phyloP scores from a whole-genome alignment of 2,113 vertebrate species.

The Pelvicachromis taeniatus region DNA sequence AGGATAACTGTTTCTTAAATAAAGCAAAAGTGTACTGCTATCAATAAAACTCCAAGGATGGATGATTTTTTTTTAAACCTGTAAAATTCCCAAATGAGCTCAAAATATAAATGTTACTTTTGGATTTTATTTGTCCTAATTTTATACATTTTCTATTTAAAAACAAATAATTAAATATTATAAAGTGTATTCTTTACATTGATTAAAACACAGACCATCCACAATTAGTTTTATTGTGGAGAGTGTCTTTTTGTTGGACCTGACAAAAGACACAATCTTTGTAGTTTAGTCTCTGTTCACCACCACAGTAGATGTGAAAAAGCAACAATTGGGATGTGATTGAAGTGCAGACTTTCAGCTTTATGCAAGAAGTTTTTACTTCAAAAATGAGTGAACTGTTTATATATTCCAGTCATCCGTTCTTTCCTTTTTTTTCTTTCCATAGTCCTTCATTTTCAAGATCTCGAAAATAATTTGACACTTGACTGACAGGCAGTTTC shows the following conservation, averaged over 20 bases:
- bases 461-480: neutral
- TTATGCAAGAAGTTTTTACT: neutral
- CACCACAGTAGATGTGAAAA: neutral
- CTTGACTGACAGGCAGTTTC: neutral
- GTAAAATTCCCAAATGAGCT: neutral
- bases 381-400: neutral
- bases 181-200: neutral
- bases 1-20: neutral
- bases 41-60: neutral
- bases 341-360: neutral
- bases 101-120: neutral
- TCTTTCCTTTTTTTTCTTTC: neutral
- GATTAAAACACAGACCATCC: neutral
- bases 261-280: neutral
- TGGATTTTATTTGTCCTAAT: neutral
- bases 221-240: neutral
- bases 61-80: neutral
- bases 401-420: neutral
- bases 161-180: neutral
- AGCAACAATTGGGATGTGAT: neutral
- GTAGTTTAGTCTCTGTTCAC: neutral
- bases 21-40: neutral
- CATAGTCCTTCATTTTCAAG: neutral
- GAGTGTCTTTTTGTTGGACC: neutral
- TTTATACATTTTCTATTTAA: neutral